These are phyloP conservation scores for Kobus ellipsiprymnus DNA, from an alignment of 2,113 vertebrate genomes.

Conservation along the genomic window DNA sequence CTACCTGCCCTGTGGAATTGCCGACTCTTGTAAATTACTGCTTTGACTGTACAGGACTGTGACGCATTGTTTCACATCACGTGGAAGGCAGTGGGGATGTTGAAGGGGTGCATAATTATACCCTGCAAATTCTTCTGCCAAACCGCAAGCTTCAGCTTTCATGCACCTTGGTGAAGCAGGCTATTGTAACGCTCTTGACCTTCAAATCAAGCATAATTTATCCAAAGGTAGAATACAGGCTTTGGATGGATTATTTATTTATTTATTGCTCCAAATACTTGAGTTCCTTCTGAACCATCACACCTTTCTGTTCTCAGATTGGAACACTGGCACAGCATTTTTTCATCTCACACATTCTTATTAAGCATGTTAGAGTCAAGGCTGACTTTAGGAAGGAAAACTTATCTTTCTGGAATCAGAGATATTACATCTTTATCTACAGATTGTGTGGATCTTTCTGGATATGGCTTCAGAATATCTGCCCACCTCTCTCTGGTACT, in stretches of 20 bases:
- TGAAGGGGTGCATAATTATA: constrained; percentile 70
- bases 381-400: not conserved
- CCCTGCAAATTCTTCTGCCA: constrained; percentile 60
- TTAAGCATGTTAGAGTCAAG: not conserved
- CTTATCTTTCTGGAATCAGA: not conserved
- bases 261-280: constrained; percentile 7
- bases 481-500: not conserved
- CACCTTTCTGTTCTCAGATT: not conserved
- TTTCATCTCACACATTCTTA: not conserved
- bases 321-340: not conserved
- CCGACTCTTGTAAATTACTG: constrained; percentile 60
- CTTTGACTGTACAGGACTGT: constrained; percentile 48
- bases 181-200: constrained; percentile 64
- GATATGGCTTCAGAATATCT: not conserved
- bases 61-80: constrained; percentile 56
- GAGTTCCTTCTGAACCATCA: constrained; percentile 19
- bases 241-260: constrained; percentile 25
- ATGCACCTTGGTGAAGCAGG: not conserved
- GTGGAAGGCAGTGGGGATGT: constrained; percentile 29
- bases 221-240: constrained; percentile 43
- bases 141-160: constrained; percentile 54
- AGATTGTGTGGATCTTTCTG: not conserved
- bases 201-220: constrained; percentile 62
- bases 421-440: not conserved
- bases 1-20: constrained; percentile 63